phyloP scores from a whole-genome alignment of 2,888 invertebrate genomes.

The Augochlorella aurata region DNA sequence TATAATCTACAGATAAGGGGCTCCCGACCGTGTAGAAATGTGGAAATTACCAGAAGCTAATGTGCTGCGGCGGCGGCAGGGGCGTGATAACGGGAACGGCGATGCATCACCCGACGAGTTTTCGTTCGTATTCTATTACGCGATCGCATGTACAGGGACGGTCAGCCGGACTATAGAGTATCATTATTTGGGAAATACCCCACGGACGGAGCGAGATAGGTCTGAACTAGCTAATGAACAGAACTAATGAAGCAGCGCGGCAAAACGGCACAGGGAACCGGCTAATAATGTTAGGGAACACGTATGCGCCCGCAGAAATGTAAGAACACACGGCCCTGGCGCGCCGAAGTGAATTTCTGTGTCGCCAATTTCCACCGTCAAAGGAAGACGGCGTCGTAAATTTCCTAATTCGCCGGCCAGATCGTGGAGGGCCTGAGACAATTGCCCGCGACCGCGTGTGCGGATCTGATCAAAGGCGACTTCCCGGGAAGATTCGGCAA shows the following conservation, averaged over 20 bases:
- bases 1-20: constrained; percentile 10
- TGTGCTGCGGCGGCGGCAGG: background rate
- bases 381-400: constrained; percentile 39
- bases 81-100: constrained; percentile 13
- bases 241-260: constrained; percentile 54
- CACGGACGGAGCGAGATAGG: constrained; percentile 34
- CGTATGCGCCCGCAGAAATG: background rate
- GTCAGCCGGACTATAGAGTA: constrained; percentile 28
- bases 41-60: constrained; percentile 7
- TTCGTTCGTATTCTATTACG: constrained; percentile 30
- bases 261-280: constrained; percentile 44
- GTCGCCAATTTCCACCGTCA: constrained; percentile 44
- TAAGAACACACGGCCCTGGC: constrained; percentile 38
- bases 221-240: constrained; percentile 50
- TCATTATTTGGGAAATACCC: constrained; percentile 41
- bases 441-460: background rate
- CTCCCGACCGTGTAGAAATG: background rate
- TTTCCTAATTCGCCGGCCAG: constrained; percentile 27
- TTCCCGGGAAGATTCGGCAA: background rate
- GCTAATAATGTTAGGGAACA: constrained; percentile 49
- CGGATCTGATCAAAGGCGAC: background rate
- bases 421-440: background rate
- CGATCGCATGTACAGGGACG: constrained; percentile 23
- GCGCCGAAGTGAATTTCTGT: constrained; percentile 36
- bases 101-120: constrained; percentile 25